A percentile compares a stretch with the other conserved stretches of the same genome.
phyloP scores from a whole-genome alignment of 2,888 invertebrate species.

The Lithodes maja region DNA sequence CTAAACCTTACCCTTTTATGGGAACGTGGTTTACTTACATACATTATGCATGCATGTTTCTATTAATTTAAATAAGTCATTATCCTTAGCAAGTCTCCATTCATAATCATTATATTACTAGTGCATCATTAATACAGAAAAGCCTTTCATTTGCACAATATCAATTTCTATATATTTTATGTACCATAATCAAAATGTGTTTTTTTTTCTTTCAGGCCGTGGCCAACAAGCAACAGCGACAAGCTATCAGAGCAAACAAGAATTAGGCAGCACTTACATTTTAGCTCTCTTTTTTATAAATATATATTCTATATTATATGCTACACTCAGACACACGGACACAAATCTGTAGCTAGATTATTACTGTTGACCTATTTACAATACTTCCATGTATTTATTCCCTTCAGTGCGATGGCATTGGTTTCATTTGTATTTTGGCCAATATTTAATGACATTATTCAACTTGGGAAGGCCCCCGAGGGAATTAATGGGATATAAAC shows the following conservation, averaged over 20 bases:
- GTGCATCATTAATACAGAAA: too few relatives aligned
- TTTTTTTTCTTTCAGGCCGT: slow-evolving; percentile 69
- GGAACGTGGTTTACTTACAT: too few relatives aligned
- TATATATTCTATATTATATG: slow-evolving; percentile 20
- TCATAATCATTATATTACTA: too few relatives aligned
- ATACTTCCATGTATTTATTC: not conserved
- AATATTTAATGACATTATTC: not conserved
- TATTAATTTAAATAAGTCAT: too few relatives aligned
- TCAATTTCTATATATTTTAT: too few relatives aligned
- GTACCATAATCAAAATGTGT: not conserved
- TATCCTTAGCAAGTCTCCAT: too few relatives aligned
- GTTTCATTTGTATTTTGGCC: not conserved
- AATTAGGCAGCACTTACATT: slow-evolving; percentile 54
- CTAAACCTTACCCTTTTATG: too few relatives aligned
- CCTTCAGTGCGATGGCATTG: not conserved
- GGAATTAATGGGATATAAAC: not conserved
- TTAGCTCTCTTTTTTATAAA: slow-evolving; percentile 48
- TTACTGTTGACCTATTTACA: not conserved
- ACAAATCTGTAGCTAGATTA: not conserved
- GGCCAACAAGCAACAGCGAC: slow-evolving; percentile 71
- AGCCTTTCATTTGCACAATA: too few relatives aligned
- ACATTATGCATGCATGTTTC: too few relatives aligned
- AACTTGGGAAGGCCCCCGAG: not conserved
- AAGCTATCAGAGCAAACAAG: slow-evolving; percentile 70
- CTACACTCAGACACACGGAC: not conserved